These are phyloP conservation scores for Acanthurus tractus DNA, from an alignment of 2,797 vertebrate genomes.

Conservation along the genomic window DNA sequence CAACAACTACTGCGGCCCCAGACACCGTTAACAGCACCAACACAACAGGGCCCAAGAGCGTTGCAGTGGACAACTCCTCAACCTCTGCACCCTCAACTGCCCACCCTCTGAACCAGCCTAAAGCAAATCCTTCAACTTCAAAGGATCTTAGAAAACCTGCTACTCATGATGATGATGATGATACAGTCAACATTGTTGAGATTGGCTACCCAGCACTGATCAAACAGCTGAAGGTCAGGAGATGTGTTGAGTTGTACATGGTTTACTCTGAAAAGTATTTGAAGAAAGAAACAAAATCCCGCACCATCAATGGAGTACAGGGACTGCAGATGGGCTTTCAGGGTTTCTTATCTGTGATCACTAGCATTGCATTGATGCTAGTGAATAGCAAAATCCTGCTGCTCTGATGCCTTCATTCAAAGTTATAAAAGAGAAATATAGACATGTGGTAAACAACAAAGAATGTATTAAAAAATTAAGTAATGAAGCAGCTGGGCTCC, in stretches of 20 bases:
- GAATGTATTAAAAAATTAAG: neutral
- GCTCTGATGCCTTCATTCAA: constrained; percentile 31
- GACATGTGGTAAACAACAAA: neutral
- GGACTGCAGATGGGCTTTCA: constrained; percentile 18
- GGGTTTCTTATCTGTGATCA: constrained; percentile 47
- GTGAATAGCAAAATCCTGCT: constrained; percentile 52
- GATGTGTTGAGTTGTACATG: constrained; percentile 78
- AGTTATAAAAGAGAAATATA: neutral
- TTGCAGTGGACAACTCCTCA: constrained; percentile 2
- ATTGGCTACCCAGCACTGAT: constrained; percentile 83
- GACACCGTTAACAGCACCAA: constrained; percentile 15
- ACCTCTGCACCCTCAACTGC: constrained; percentile 3
- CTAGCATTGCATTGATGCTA: constrained; percentile 45
- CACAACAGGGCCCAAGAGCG: constrained; percentile 23
- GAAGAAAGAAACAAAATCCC: constrained; percentile 21
- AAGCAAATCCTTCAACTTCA: constrained; percentile 6
- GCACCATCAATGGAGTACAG: constrained; percentile 16
- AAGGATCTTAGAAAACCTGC: too few species aligned
- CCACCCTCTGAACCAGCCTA: neutral
- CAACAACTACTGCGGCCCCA: neutral
- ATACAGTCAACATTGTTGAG: constrained; percentile 80
- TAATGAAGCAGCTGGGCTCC: constrained; percentile 68
- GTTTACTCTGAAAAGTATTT: constrained; percentile 68
- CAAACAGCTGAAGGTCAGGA: constrained; percentile 76
- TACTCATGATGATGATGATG: constrained; percentile 33